Evolutionary conservation across 2,113 vertebrate species (phyloP).

Genomic region (Podarcis muralis): DNA sequence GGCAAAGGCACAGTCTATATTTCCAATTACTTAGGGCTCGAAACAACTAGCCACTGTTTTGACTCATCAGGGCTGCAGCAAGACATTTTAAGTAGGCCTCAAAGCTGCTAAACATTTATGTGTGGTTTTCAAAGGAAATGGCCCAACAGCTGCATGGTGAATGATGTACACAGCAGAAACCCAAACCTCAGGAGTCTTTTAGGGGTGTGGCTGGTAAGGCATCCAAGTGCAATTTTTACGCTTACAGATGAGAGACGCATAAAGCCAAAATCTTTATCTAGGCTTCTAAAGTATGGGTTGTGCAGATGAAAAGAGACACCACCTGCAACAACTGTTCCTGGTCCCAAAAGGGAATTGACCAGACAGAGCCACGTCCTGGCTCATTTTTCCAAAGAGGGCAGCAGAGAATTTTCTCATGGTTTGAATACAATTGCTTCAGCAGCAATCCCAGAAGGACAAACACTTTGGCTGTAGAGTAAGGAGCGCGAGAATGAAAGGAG

Average conservation of each 20-base stretch:
- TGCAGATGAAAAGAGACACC: background rate
- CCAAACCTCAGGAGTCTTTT: background rate
- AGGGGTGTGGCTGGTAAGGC: conserved; percentile 9
- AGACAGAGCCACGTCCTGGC: background rate
- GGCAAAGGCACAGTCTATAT: background rate
- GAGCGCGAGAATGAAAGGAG: background rate
- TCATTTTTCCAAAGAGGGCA: background rate
- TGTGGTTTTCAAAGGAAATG: conserved; percentile 13
- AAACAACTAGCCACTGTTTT: conserved; percentile 11
- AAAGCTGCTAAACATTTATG: conserved; percentile 20
- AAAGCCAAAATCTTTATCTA: background rate
- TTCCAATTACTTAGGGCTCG: background rate
- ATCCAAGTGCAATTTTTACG: background rate
- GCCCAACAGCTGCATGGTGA: conserved; percentile 9
- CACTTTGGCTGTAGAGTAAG: background rate
- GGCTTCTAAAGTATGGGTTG: background rate
- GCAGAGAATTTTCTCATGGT: background rate
- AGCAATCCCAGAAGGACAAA: background rate
- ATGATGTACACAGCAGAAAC: conserved; percentile 26
- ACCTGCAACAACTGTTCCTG: background rate
- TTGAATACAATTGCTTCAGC: background rate
- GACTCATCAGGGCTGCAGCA: background rate
- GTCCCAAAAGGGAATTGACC: background rate
- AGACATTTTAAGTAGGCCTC: conserved; percentile 7
- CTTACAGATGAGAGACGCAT: background rate